These are phyloP conservation scores for Arvicanthis niloticus DNA, from an alignment of 2,113 vertebrate genomes.

Conservation along the genomic window DNA sequence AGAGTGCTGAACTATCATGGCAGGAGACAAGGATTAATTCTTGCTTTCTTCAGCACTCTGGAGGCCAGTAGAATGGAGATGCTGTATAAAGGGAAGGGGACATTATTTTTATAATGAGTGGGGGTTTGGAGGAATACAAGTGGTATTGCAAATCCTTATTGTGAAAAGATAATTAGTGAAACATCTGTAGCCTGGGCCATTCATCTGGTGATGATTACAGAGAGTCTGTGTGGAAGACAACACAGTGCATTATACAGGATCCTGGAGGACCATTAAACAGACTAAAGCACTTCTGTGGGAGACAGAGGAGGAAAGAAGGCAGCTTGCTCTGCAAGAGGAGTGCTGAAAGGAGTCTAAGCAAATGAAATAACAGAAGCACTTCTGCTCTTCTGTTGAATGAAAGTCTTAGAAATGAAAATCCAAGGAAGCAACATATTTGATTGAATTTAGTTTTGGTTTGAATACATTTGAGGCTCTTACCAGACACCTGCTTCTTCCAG, in stretches of 20 bases:
- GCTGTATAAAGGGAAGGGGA: conserved; percentile 36
- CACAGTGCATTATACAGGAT: conserved; percentile 45
- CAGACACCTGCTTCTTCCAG: conserved; percentile 59
- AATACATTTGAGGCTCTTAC: conserved; percentile 60
- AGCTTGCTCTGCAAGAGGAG: conserved; percentile 63
- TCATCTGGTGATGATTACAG: conserved; percentile 78
- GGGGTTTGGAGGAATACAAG: conserved; percentile 52
- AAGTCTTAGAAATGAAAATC: conserved; percentile 71
- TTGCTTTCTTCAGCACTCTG: not conserved
- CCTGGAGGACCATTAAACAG: conserved; percentile 75
- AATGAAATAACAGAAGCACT: conserved; percentile 46
- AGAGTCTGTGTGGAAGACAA: conserved; percentile 68
- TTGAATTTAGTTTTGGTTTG: conserved; percentile 40
- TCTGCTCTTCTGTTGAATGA: conserved; percentile 59
- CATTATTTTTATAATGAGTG: conserved; percentile 73
- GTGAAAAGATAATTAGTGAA: conserved; percentile 69
- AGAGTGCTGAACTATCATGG: conserved; percentile 36
- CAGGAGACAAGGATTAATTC: conserved; percentile 16
- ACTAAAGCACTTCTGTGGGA: conserved; percentile 63
- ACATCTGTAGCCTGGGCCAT: conserved; percentile 80
- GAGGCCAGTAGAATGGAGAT: conserved; percentile 18
- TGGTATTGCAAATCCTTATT: conserved; percentile 11
- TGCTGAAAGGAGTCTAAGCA: conserved; percentile 22
- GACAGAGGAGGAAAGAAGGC: conserved; percentile 68
- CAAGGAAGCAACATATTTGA: conserved; percentile 54